phyloP scores from a whole-genome alignment of 2,888 invertebrate genomes.

The Harpalus rufipes region DNA sequence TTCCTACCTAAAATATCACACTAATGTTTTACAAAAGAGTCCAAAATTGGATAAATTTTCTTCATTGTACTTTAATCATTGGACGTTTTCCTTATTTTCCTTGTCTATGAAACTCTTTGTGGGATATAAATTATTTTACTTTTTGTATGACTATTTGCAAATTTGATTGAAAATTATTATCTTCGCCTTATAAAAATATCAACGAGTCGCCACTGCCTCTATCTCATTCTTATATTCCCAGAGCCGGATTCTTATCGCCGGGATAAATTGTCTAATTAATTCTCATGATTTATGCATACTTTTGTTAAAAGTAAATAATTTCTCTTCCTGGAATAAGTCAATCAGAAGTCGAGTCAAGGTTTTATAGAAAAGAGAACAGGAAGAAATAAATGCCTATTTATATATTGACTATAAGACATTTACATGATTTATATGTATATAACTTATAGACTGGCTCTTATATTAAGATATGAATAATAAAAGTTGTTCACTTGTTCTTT shows the following conservation, averaged over 20 bases:
- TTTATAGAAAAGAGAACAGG: background rate
- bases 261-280: constrained; percentile 58
- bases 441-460: background rate
- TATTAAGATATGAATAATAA: background rate
- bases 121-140: too few relatives aligned
- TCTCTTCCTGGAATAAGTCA: constrained; percentile 19
- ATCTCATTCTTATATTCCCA: constrained; percentile 29
- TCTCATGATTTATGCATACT: constrained; percentile 53
- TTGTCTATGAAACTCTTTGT: too few relatives aligned
- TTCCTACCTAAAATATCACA: too few relatives aligned
- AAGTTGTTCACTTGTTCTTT: background rate
- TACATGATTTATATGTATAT: constrained; percentile 16
- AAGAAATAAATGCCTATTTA: constrained; percentile 15
- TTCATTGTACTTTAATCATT: too few relatives aligned
- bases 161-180: too few relatives aligned
- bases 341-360: background rate
- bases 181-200: too few relatives aligned
- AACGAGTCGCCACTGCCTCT: background rate
- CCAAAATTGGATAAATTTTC: too few relatives aligned
- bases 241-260: constrained; percentile 18
- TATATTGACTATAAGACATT: background rate
- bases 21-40: too few relatives aligned
- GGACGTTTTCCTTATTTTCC: too few relatives aligned
- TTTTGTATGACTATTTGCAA: too few relatives aligned
- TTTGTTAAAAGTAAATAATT: constrained; percentile 48